Evolutionary conservation across 2,888 invertebrate genomes (phyloP).

Genomic region (Cephus runcator): DNA sequence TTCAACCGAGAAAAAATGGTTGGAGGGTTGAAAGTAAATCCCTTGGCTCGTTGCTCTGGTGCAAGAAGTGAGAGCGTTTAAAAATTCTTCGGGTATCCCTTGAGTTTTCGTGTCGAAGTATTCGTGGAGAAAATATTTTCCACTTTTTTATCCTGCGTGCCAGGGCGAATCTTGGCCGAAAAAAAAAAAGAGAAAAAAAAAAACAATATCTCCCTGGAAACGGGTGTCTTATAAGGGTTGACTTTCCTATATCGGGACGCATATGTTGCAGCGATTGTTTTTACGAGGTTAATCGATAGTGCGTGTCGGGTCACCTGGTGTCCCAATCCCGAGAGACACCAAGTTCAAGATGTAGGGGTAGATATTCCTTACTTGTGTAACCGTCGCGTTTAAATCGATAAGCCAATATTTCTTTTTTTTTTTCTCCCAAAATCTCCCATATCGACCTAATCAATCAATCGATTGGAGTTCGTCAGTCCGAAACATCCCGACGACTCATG

Average conservation of each 20-base stretch:
- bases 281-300: constrained; percentile 18
- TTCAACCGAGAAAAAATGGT: too few species aligned
- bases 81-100: not conserved
- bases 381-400: not conserved
- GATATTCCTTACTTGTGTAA: not conserved
- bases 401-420: not conserved
- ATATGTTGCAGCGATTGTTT: constrained; percentile 19
- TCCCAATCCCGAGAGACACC: constrained; percentile 13
- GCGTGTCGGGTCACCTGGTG: constrained; percentile 21
- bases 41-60: too few species aligned
- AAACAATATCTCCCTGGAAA: not conserved
- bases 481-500: not conserved
- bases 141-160: not conserved
- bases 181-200: too few species aligned
- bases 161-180: not conserved
- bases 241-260: not conserved
- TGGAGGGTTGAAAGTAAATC: too few species aligned
- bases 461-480: not conserved
- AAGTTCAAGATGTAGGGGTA: constrained; percentile 4
- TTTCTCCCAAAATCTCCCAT: not conserved
- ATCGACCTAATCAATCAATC: not conserved
- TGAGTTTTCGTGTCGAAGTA: not conserved
- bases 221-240: not conserved
- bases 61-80: not conserved
- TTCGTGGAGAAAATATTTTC: not conserved